A percentile compares a stretch with the other conserved stretches of the same genome.
These are phyloP conservation scores for Caradrina clavipalpis DNA, from an alignment of 2,888 invertebrate species.

Conservation along the genomic window DNA sequence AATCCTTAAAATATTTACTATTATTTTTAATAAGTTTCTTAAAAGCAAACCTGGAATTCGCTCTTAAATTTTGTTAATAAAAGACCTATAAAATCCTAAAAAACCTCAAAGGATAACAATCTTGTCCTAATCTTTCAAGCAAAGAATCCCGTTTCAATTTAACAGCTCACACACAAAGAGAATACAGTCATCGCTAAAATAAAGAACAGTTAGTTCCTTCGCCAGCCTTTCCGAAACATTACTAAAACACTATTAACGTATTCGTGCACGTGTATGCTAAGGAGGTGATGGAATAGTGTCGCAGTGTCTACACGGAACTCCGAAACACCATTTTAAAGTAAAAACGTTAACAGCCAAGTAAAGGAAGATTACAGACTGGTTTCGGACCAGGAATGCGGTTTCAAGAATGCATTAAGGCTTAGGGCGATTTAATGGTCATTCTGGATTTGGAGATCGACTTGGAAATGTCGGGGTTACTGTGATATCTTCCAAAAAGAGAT, in stretches of 20 bases:
- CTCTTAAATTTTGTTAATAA: not conserved
- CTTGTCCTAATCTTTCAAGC: not conserved
- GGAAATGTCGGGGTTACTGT: slow-evolving; percentile 22
- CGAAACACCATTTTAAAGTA: slow-evolving; percentile 45
- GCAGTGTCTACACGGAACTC: slow-evolving; percentile 45
- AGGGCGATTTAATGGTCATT: slow-evolving; percentile 53
- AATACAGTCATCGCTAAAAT: slow-evolving; percentile 48
- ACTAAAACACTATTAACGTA: slow-evolving; percentile 51
- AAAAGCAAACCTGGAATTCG: not conserved
- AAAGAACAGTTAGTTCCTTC: slow-evolving; percentile 50
- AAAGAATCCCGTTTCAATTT: slow-evolving; percentile 21
- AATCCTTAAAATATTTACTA: not conserved
- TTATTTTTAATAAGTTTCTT: not conserved
- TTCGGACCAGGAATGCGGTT: slow-evolving; percentile 48
- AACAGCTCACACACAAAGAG: slow-evolving; percentile 38
- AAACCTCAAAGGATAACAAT: slow-evolving; percentile 18
- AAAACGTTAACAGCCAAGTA: slow-evolving; percentile 36
- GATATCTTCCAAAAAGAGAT: slow-evolving; percentile 40
- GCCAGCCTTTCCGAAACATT: slow-evolving; percentile 46
- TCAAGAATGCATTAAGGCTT: slow-evolving; percentile 57
- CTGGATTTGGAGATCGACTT: slow-evolving; percentile 41
- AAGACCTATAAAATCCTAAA: not conserved
- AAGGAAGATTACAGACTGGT: slow-evolving; percentile 56
- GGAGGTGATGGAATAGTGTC: slow-evolving; percentile 40
- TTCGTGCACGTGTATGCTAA: slow-evolving; percentile 46